phyloP scores from a whole-genome alignment of 2,888 invertebrate genomes.

The Temnothorax rugatulus region DNA sequence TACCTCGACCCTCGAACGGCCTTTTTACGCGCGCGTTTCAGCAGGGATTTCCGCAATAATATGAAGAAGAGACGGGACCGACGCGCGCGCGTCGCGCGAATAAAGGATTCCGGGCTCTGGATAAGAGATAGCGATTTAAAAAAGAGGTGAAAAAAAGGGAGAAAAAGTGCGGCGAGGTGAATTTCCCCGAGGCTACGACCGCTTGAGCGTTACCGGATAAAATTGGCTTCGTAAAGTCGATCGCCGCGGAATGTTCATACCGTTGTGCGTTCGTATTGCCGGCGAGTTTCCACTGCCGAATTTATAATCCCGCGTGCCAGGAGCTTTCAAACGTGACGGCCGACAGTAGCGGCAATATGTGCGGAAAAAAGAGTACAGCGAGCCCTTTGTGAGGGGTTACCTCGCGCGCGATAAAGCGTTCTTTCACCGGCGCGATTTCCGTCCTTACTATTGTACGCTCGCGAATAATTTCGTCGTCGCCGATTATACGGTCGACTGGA shows the following conservation, averaged over 20 bases:
- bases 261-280: slow-evolving; percentile 40
- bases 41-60: slow-evolving; percentile 40
- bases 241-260: slow-evolving; percentile 49
- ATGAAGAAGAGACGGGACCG: neutral
- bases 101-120: slow-evolving; percentile 36
- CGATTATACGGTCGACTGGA: slow-evolving; percentile 7
- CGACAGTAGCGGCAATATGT: slow-evolving; percentile 39
- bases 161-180: slow-evolving; percentile 41
- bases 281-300: slow-evolving; percentile 42
- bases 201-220: slow-evolving; percentile 40
- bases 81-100: slow-evolving; percentile 14
- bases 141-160: neutral
- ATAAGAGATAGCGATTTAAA: slow-evolving; percentile 52
- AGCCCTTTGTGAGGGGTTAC: slow-evolving; percentile 28
- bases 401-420: slow-evolving; percentile 27
- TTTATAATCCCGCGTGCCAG: slow-evolving; percentile 54
- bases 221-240: slow-evolving; percentile 60
- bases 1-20: slow-evolving; percentile 27
- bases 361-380: slow-evolving; percentile 17
- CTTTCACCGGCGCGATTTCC: slow-evolving; percentile 18
- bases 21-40: slow-evolving; percentile 46
- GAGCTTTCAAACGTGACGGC: slow-evolving; percentile 45
- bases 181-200: slow-evolving; percentile 51
- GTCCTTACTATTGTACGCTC: slow-evolving; percentile 15
- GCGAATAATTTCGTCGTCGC: slow-evolving; percentile 34